Evolutionary conservation across 2,797 vertebrate genomes (phyloP), one percentile per base, ranked within the genome.

Genomic region (Pelochelys cantorii): DNA sequence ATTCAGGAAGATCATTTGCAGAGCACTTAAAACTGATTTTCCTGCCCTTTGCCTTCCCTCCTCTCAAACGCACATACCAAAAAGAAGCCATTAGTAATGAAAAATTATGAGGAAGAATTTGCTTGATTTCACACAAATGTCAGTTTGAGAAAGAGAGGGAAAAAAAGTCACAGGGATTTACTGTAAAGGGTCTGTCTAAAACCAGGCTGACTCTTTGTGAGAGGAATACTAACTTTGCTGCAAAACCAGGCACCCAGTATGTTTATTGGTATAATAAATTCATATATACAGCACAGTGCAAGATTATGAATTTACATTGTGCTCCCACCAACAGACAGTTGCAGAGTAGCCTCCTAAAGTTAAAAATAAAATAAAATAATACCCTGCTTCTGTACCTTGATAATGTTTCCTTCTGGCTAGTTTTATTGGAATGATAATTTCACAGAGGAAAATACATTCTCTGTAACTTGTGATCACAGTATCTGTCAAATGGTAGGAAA

Each of bases 1-100:
- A 97, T 98, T 98, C 97, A 97, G 96, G 97, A 97, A 97, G 97
- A 98, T 98, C 97, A 98, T 98, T 98, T 98, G 98, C 98, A 97
- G 97, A 98, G 97, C 98, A 98, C 98, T 98, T 98, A 98, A 97
- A 97, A 96, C 97, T 95, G 91, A 95, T 97, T 98, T 98, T 97
- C 94, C 98, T 97, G 97, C 97, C 97, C 96, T 97, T 98, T 98
- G 98, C 97, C 97, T 95, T 97, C 96, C 96, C 92, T 91, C 93
- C 91, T 85, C 95, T 96, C 92, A 96, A 97, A 97, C 81, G 92
- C 96, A 97, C 95, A 95, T 97, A 95, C 94, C 93, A 90, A 93
- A 92, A 89, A 90, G 88, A 97, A 97, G 94, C 96, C 96, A 96
- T 98, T 98, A 98, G 96, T 96, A 98, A 97, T 96, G 97, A 98